phyloP scores from a whole-genome alignment of 2,888 invertebrate species.

The Athalia circularis region DNA sequence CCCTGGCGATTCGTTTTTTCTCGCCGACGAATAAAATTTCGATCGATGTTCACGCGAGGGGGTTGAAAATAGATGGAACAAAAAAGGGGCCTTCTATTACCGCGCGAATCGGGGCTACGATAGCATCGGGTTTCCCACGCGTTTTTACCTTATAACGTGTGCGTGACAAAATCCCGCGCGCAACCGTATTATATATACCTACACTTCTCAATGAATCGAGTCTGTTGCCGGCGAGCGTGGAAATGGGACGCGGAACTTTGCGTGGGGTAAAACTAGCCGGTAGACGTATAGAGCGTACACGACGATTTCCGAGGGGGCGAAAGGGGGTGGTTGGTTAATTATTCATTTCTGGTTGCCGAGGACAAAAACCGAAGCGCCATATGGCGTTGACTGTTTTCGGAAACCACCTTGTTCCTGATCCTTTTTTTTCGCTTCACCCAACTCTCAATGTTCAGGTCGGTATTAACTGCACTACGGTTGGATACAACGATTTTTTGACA shows the following conservation, averaged over 20 bases:
- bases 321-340: constrained; percentile 18
- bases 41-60: background rate
- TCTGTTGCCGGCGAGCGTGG: no score
- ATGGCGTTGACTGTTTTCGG: constrained; percentile 37
- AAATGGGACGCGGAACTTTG: constrained; percentile 11
- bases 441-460: background rate
- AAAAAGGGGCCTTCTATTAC: background rate
- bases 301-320: background rate
- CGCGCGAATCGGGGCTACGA: constrained; percentile 35
- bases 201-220: constrained; percentile 12
- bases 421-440: background rate
- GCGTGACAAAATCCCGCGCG: constrained; percentile 25
- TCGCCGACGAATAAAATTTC: background rate
- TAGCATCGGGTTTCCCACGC: constrained; percentile 37
- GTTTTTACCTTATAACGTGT: constrained; percentile 38
- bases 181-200: background rate
- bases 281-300: background rate
- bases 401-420: constrained; percentile 16
- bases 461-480: background rate
- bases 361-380: constrained; percentile 21
- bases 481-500: background rate
- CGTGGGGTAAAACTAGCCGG: constrained; percentile 35
- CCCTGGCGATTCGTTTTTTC: background rate
- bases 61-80: background rate
- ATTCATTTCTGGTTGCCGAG: constrained; percentile 32